Evolutionary conservation across 1,140 invertebrate species (phyloP).

Genomic region (Capitella teleta): DNA sequence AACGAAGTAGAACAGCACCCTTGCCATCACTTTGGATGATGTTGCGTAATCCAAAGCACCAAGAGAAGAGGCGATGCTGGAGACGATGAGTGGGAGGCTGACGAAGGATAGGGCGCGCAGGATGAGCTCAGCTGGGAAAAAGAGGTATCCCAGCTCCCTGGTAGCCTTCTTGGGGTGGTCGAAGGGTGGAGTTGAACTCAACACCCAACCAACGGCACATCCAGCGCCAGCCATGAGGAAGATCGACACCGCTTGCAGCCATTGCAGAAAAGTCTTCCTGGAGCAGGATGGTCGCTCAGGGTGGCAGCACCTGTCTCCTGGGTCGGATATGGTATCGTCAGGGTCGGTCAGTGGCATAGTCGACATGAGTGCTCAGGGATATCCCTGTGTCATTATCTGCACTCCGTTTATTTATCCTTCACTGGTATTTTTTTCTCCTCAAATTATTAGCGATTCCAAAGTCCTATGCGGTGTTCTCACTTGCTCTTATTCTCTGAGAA

Average conservation of each 20-base stretch:
- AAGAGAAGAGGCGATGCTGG: slow-evolving; percentile 8
- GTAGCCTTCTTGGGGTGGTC: background rate
- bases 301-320: too few relatives aligned
- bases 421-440: too few relatives aligned
- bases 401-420: too few relatives aligned
- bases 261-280: too few relatives aligned
- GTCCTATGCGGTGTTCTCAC: too few relatives aligned
- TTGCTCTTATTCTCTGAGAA: too few relatives aligned
- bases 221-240: background rate
- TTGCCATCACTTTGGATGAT: background rate
- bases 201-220: background rate
- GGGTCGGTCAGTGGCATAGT: too few relatives aligned
- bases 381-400: too few relatives aligned
- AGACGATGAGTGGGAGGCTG: background rate
- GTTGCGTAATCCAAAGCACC: background rate
- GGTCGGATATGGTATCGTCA: too few relatives aligned
- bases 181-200: background rate
- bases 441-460: too few relatives aligned
- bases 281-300: too few relatives aligned
- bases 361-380: too few relatives aligned
- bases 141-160: background rate
- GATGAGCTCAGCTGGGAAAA: background rate
- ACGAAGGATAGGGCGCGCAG: background rate
- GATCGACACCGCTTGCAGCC: background rate
- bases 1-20: background rate